Conservation (phyloP, 2,797 vertebrate species). For the Xenopus petersii region DNA sequence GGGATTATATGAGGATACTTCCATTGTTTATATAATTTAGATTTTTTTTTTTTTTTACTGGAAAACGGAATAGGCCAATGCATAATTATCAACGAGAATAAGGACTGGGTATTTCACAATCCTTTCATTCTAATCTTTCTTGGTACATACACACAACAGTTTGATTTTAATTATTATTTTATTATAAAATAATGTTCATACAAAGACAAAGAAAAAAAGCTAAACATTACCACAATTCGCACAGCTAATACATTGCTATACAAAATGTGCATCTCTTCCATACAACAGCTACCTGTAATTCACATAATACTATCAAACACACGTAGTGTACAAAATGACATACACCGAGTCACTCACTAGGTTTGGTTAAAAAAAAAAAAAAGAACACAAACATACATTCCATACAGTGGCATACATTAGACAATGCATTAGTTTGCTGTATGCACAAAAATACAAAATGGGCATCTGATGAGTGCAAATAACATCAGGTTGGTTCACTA, state of each 20-base stretch:
- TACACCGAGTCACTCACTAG: not conserved
- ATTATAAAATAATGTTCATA: not conserved
- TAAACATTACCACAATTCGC: not conserved
- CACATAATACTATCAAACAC: not conserved
- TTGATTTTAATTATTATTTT: not conserved
- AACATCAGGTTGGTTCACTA: no score
- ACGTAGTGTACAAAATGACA: constrained; percentile 5
- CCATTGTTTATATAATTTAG: no score
- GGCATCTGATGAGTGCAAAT: not conserved
- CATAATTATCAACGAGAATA: no score
- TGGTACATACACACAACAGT: not conserved
- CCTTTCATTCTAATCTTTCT: no score
- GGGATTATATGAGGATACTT: no score
- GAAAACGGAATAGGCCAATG: no score
- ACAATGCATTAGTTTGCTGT: no score
- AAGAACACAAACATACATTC: no score
- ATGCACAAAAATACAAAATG: no score
- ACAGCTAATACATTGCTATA: not conserved
- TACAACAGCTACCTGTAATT: not conserved
- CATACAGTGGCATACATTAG: no score
- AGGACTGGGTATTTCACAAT: no score
- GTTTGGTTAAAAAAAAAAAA: not conserved
- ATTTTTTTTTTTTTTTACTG: no score
- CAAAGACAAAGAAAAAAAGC: not conserved
- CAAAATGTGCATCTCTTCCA: not conserved